Base-by-base conservation (phyloP, 1,140 invertebrate genomes). In the Gryllus bimaculatus region DNA sequence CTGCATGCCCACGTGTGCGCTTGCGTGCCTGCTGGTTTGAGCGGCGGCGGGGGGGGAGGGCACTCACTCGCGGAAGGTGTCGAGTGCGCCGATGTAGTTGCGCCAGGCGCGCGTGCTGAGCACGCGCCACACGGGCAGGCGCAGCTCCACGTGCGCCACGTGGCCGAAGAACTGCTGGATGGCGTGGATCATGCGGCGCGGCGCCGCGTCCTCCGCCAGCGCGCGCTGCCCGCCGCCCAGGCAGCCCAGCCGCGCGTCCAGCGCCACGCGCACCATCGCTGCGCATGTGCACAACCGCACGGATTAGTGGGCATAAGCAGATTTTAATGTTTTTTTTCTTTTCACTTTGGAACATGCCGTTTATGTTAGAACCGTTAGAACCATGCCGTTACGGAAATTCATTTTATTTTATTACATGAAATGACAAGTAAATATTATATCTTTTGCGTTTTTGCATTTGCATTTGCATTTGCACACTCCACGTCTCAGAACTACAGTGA, bases 71-170 rank as follows among this genome's bases (percentile, higher is more conserved):
- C 82, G 84, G 78, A 88, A 83, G 13, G 80, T 83, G 77, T 87
- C 83, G 78, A 88, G 81, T 8, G 85, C 82, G 75, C 82, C 74
- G 74, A 90, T 89, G 6, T 89, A 85, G 81, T 87, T 87, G 73
- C 87, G 89, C 48, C 89, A 90, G 8, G 86, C 84, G 26, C 85
- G 86, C 0, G 91, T 93, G 20, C 87, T 82, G 18, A 89, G 83
- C 48, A 86, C 87, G 82, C 88, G 90, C 91, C 92, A 93, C 8
- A 90, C 49, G 5, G 89, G 90, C 8, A 90, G 88, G 18, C 87
- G 82, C 75, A 92, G 83, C 83, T 93, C 92, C 2, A 86, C 80
- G 26, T 83, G 79, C 8, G 83, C 81, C 76, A 85, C 81, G 3
- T 82, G 81, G 10, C 82, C 80, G 81, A 88, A 86, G 4, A 86